Evolutionary conservation across 2,113 vertebrate species (phyloP).

Genomic region (Paraplagusia blochii): DNA sequence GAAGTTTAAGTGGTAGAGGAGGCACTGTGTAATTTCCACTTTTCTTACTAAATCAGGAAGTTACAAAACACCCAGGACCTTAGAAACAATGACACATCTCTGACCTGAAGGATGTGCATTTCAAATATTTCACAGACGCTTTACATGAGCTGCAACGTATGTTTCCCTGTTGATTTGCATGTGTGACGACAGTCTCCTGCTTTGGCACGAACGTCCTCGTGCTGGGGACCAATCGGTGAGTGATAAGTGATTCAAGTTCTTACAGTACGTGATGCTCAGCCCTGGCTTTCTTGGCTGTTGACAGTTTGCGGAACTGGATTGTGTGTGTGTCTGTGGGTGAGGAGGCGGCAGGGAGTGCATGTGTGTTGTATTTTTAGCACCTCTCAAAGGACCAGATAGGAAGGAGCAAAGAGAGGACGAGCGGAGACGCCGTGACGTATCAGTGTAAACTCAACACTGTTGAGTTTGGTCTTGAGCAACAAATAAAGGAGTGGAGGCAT

Average conservation of each 20-base stretch:
- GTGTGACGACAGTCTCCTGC: background rate
- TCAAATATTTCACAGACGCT: conserved; percentile 2
- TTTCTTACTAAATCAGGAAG: background rate
- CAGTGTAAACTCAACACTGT: conserved; percentile 36
- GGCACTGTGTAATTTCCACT: background rate
- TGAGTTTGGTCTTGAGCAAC: conserved; percentile 22
- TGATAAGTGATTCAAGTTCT: conserved; percentile 15
- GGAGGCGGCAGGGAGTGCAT: conserved; percentile 15
- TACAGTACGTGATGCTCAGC: conserved; percentile 10
- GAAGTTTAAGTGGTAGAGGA: background rate
- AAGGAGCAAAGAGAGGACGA: conserved; percentile 17
- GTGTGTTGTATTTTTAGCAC: conserved; percentile 54
- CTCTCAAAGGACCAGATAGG: conserved; percentile 36
- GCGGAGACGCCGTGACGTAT: conserved; percentile 23
- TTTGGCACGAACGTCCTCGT: background rate
- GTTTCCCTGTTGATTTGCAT: conserved; percentile 27
- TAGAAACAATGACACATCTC: background rate
- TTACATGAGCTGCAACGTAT: conserved; percentile 25
- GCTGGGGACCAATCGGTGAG: conserved; percentile 1
- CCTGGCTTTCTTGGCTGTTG: conserved; percentile 26
- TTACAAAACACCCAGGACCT: background rate
- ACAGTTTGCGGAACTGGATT: conserved; percentile 19
- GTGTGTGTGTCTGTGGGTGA: conserved; percentile 10
- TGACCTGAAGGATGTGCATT: background rate
- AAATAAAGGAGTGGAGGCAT: conserved; percentile 23